Conservation (phyloP, 2,113 vertebrate genomes). For the Tretioscincus oriximinensis region DNA sequence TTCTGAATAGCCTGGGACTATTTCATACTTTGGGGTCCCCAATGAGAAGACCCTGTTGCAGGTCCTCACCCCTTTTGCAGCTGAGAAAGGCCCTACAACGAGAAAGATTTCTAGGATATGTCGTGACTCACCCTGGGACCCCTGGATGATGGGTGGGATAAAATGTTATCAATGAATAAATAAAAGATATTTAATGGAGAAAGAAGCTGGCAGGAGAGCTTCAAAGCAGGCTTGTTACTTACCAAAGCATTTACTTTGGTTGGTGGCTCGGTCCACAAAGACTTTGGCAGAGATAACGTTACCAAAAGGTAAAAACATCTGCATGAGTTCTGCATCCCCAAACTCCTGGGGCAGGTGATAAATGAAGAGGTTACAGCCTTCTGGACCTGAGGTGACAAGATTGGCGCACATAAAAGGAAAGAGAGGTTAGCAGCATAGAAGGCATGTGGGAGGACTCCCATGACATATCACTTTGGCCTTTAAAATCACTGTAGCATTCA, state of each 20-base stretch:
- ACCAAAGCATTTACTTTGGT: constrained; percentile 99
- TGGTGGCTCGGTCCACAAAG: constrained; percentile 97
- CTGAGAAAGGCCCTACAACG: too few relatives aligned
- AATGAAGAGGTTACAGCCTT: constrained; percentile 99
- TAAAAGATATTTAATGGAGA: too few relatives aligned
- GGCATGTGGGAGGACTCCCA: not conserved
- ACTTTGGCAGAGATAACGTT: constrained; percentile 99
- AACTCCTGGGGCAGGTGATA: constrained; percentile 99
- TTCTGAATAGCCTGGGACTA: too few relatives aligned
- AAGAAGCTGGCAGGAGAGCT: not conserved
- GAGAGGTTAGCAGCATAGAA: not conserved
- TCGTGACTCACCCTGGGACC: too few relatives aligned
- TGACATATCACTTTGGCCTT: not conserved
- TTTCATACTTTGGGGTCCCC: too few relatives aligned
- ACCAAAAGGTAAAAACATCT: constrained; percentile 98
- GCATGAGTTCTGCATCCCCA: constrained; percentile 94
- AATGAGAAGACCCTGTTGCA: too few relatives aligned
- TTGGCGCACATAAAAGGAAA: constrained; percentile 48
- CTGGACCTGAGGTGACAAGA: constrained; percentile 84
- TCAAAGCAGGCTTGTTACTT: constrained; percentile 62
- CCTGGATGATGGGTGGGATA: too few relatives aligned
- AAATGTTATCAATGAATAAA: too few relatives aligned
- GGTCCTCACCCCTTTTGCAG: too few relatives aligned
- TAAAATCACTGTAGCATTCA: too few relatives aligned
- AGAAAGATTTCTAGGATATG: too few relatives aligned